phyloP scores from a whole-genome alignment of 2,888 invertebrate genomes.

The Limnephilus marmoratus region DNA sequence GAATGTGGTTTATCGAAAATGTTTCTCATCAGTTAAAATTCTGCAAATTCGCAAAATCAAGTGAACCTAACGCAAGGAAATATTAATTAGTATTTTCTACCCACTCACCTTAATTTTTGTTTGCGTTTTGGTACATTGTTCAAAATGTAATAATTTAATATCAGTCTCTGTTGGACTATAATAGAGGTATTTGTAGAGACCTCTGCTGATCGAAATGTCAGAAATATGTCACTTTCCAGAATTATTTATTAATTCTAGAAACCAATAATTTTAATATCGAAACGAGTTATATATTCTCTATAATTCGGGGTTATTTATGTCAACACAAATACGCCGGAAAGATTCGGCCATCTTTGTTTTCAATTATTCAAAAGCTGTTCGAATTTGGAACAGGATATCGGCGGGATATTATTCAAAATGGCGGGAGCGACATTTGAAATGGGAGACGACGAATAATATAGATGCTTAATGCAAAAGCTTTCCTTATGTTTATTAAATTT shows the following conservation, averaged over 20 bases:
- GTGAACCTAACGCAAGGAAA: background rate
- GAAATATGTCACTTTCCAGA: background rate
- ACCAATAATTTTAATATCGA: background rate
- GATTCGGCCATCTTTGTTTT: conserved; percentile 48
- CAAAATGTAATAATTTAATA: background rate
- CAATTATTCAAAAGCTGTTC: conserved; percentile 49
- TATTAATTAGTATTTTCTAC: background rate
- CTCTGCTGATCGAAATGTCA: background rate
- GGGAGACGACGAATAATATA: background rate
- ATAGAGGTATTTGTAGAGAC: background rate
- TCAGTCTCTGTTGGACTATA: background rate
- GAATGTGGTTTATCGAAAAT: background rate
- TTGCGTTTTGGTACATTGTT: background rate
- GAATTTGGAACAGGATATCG: conserved; percentile 50
- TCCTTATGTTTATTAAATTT: conserved; percentile 22
- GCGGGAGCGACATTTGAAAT: conserved; percentile 48
- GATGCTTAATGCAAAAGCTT: conserved; percentile 7
- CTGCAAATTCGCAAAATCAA: background rate
- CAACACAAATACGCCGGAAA: conserved; percentile 32
- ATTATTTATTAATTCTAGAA: background rate
- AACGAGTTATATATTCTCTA: background rate
- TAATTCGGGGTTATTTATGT: conserved; percentile 27
- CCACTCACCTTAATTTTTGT: background rate
- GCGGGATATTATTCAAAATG: conserved; percentile 55
- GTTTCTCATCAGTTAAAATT: background rate